Percentiles rank a stretch among this genome's conserved stretches.
These are phyloP conservation scores for Sisor rabdophorus DNA, from an alignment of 2,113 vertebrate species.

Conservation along the genomic window DNA sequence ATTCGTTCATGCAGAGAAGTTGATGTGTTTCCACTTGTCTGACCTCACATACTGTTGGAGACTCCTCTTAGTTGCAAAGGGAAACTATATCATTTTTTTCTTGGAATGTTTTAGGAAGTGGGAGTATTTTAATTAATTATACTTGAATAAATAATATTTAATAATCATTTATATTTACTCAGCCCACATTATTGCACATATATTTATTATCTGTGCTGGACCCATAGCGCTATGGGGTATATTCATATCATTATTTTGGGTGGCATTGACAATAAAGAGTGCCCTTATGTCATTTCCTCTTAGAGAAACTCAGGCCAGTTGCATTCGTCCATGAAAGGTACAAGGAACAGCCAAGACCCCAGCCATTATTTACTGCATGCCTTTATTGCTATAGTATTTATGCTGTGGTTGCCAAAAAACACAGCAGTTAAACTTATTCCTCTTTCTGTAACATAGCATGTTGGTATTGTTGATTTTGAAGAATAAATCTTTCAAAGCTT, in stretches of 20 bases:
- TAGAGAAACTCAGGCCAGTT: background rate
- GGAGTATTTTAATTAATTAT: background rate
- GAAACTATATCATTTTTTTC: background rate
- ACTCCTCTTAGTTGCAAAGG: background rate
- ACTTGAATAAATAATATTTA: too few relatives aligned
- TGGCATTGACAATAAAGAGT: background rate
- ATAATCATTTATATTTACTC: background rate
- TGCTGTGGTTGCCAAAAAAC: background rate
- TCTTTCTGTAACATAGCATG: background rate
- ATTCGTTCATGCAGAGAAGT: conserved; percentile 29
- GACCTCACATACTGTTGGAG: background rate
- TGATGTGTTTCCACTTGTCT: background rate
- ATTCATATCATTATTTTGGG: background rate
- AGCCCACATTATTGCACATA: too few relatives aligned
- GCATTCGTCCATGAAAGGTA: background rate
- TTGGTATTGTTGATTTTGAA: conserved; percentile 17
- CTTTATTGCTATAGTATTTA: background rate
- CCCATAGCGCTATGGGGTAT: background rate
- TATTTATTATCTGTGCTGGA: background rate
- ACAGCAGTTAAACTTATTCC: background rate
- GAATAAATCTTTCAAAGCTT: conserved; percentile 21
- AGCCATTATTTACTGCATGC: background rate
- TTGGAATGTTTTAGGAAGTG: background rate
- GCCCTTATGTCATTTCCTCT: background rate
- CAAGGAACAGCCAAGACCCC: background rate